A percentile compares a stretch with the other conserved stretches of the same genome.
Evolutionary conservation across 1,140 invertebrate genomes (phyloP).

Genomic region (Lamellibrachia luymesi): DNA sequence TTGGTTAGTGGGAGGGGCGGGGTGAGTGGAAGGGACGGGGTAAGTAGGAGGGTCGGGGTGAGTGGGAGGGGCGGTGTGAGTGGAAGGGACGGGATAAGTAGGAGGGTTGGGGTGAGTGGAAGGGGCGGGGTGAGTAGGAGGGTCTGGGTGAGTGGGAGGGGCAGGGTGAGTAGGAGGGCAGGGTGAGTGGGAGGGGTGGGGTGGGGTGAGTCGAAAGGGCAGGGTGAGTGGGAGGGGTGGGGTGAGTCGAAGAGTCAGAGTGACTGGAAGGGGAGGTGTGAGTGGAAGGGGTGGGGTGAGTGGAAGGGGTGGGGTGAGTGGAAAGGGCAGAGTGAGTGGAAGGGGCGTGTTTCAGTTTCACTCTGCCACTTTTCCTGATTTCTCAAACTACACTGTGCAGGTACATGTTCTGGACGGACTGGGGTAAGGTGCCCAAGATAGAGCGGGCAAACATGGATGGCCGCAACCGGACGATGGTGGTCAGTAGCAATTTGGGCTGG

Average conservation of each 20-base stretch:
- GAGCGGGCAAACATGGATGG: conserved; percentile 97
- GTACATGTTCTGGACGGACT: conserved; percentile 94
- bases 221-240: neutral
- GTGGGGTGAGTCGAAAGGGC: no score
- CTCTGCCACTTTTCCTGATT: no score
- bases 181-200: neutral
- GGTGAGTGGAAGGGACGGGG: neutral
- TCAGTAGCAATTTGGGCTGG: conserved; percentile 93
- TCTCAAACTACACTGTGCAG: conserved; percentile 23
- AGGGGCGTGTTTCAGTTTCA: no score
- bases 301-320: neutral
- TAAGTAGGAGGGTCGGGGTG: neutral
- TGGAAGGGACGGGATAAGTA: neutral
- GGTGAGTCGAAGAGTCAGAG: no score
- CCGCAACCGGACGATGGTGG: conserved; percentile 35
- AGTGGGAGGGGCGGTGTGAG: neutral
- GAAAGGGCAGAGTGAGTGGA: no score
- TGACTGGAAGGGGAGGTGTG: neutral
- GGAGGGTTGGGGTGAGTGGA: neutral
- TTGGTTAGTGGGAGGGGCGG: neutral
- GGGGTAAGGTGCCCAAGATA: conserved; percentile 95
- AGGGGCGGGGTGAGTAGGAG: neutral
- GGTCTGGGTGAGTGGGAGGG: neutral
- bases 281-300: neutral
- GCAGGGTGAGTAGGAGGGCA: neutral